phyloP scores from a whole-genome alignment of 2,888 invertebrate genomes.

The Lasioglossum figueresi region DNA sequence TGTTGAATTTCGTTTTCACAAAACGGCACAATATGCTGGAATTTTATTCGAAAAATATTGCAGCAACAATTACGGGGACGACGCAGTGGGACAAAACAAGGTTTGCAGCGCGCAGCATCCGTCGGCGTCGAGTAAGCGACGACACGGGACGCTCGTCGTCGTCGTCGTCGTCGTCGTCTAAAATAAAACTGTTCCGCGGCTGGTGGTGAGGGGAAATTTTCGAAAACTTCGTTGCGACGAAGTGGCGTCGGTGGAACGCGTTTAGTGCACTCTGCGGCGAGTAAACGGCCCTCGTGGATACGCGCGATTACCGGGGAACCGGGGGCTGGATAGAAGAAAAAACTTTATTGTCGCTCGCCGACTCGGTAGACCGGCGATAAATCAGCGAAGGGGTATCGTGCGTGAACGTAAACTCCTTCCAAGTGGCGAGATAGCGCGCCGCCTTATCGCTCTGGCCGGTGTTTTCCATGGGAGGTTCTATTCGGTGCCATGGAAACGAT shows the following conservation, averaged over 20 bases:
- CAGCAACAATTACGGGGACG: not conserved
- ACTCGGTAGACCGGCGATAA: conserved; percentile 34
- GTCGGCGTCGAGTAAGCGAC: not conserved
- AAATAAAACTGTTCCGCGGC: conserved; percentile 18
- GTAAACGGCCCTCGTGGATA: conserved; percentile 22
- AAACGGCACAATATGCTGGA: not conserved
- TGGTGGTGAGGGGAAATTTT: not conserved
- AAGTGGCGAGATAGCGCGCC: conserved; percentile 25
- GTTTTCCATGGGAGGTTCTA: conserved; percentile 16
- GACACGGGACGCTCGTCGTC: not conserved
- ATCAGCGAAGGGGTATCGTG: conserved; percentile 26
- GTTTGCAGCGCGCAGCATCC: not conserved
- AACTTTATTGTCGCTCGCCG: conserved; percentile 38
- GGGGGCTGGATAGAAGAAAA: conserved; percentile 18
- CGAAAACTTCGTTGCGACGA: conserved; percentile 26
- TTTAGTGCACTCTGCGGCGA: conserved; percentile 19
- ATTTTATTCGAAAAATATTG: not conserved
- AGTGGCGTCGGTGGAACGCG: conserved; percentile 4
- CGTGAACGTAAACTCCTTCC: conserved; percentile 28
- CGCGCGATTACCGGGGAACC: not conserved
- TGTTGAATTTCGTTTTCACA: not conserved
- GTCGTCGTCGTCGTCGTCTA: not conserved
- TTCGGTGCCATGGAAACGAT: not conserved
- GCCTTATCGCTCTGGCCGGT: conserved; percentile 25
- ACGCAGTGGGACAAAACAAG: not conserved